Percentiles rank a stretch among this genome's conserved stretches.
These are phyloP conservation scores for Epinephelus awoara DNA, from an alignment of 2,797 vertebrate genomes.

Conservation along the genomic window DNA sequence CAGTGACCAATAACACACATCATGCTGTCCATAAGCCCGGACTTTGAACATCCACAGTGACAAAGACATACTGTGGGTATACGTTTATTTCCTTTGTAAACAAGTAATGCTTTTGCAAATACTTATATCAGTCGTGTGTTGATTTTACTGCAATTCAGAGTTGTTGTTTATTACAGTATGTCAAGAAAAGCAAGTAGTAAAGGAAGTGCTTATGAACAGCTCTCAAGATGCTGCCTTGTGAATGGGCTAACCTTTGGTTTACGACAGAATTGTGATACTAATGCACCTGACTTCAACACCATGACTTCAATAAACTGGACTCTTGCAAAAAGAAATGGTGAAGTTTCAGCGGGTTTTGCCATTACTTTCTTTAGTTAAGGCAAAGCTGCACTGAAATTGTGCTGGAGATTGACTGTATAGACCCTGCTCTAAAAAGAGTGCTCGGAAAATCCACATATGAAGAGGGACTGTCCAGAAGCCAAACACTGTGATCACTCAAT, in stretches of 20 bases:
- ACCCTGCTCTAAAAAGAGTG: constrained; percentile 1
- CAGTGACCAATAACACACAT: constrained; percentile 55
- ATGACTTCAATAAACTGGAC: background rate
- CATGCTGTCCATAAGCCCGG: constrained; percentile 46
- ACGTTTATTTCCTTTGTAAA: constrained; percentile 25
- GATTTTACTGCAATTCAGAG: background rate
- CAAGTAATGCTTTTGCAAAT: constrained; percentile 27
- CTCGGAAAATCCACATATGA: constrained; percentile 13
- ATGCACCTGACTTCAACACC: background rate
- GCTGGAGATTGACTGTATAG: background rate
- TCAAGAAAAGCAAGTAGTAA: background rate
- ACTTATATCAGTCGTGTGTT: background rate
- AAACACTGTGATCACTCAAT: constrained; percentile 23
- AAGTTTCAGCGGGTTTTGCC: background rate
- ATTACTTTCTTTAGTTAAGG: background rate
- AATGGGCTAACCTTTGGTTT: no score
- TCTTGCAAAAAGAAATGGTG: background rate
- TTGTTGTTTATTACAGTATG: constrained; percentile 16
- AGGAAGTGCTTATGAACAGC: background rate
- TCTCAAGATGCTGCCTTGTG: no score
- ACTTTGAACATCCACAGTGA: constrained; percentile 16
- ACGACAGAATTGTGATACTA: background rate
- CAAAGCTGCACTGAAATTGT: constrained; percentile 33
- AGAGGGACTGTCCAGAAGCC: constrained; percentile 1
- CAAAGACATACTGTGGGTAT: constrained; percentile 34